Percentiles rank a stretch among this genome's conserved stretches.
These are phyloP conservation scores for Hymenochirus boettgeri DNA, from an alignment of 2,113 vertebrate genomes.

Conservation along the genomic window DNA sequence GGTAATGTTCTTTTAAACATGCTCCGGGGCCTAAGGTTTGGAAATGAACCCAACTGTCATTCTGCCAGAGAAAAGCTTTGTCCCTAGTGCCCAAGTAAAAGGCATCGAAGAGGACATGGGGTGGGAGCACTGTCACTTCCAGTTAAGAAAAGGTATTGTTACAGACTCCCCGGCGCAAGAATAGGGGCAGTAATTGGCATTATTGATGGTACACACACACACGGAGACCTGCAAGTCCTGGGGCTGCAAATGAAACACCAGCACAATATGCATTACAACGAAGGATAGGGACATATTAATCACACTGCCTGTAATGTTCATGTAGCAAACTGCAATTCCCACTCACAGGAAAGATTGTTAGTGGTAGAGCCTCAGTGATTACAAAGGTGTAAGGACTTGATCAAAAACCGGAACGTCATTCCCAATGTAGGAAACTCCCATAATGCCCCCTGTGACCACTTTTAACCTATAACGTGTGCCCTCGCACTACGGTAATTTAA, in stretches of 20 bases:
- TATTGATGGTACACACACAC: slow-evolving; percentile 26
- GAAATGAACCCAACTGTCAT: slow-evolving; percentile 18
- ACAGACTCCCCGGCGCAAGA: slow-evolving; percentile 3
- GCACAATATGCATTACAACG: not conserved
- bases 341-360: too few relatives aligned
- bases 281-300: slow-evolving; percentile 4
- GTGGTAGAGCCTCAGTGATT: too few relatives aligned
- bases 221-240: slow-evolving; percentile 2
- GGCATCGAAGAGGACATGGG: not conserved
- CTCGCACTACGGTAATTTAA: too few relatives aligned
- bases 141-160: slow-evolving; percentile 1
- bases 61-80: not conserved
- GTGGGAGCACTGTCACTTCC: slow-evolving; percentile 18
- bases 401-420: too few relatives aligned
- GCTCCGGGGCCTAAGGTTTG: slow-evolving; percentile 10
- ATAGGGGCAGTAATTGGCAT: slow-evolving; percentile 26
- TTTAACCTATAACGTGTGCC: too few relatives aligned
- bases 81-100: slow-evolving; percentile 9
- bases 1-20: slow-evolving; percentile 22
- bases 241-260: slow-evolving; percentile 5
- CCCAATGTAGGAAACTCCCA: too few relatives aligned
- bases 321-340: too few relatives aligned
- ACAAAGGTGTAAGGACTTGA: too few relatives aligned
- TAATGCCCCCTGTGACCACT: too few relatives aligned
- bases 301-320: slow-evolving; percentile 1